phyloP scores from a whole-genome alignment of 2,113 vertebrate genomes.

The Poeciliopsis turrubarensis region DNA sequence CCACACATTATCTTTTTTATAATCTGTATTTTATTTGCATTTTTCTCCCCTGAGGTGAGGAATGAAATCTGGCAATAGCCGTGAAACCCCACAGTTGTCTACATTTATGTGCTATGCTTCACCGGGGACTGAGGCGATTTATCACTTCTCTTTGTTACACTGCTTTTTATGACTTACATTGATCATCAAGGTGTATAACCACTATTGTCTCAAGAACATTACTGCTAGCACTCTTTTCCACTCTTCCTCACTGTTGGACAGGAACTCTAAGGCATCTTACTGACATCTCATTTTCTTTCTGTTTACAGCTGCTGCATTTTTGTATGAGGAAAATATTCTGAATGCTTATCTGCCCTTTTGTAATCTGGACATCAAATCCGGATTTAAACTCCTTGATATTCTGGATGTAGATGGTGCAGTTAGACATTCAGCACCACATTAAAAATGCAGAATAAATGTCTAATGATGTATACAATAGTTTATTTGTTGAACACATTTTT shows the following conservation, averaged over 20 bases:
- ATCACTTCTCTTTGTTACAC: constrained; percentile 53
- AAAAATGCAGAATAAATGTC: too few relatives aligned
- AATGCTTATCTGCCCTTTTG: not conserved
- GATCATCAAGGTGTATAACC: constrained; percentile 70
- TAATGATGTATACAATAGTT: too few relatives aligned
- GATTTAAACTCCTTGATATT: not conserved
- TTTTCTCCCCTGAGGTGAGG: constrained; percentile 49
- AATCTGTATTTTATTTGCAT: constrained; percentile 69
- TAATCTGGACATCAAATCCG: not conserved
- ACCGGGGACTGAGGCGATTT: constrained; percentile 52
- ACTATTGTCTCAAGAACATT: constrained; percentile 47
- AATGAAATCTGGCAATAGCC: constrained; percentile 36
- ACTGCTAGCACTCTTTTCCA: constrained; percentile 29
- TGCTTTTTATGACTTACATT: constrained; percentile 66
- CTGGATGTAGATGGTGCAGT: not conserved
- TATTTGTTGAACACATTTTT: too few relatives aligned
- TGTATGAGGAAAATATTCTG: not conserved
- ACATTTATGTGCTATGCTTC: constrained; percentile 62
- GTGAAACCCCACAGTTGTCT: constrained; percentile 41
- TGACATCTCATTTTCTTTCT: constrained; percentile 4
- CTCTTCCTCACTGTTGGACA: constrained; percentile 17
- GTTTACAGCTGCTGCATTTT: constrained; percentile 5
- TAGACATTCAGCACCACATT: not conserved
- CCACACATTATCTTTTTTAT: constrained; percentile 61
- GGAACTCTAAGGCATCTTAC: not conserved